Percentiles rank a stretch among this genome's conserved stretches.
These are phyloP conservation scores for Xanthorhoe spadicearia DNA, from an alignment of 2,888 invertebrate species.

Conservation along the genomic window DNA sequence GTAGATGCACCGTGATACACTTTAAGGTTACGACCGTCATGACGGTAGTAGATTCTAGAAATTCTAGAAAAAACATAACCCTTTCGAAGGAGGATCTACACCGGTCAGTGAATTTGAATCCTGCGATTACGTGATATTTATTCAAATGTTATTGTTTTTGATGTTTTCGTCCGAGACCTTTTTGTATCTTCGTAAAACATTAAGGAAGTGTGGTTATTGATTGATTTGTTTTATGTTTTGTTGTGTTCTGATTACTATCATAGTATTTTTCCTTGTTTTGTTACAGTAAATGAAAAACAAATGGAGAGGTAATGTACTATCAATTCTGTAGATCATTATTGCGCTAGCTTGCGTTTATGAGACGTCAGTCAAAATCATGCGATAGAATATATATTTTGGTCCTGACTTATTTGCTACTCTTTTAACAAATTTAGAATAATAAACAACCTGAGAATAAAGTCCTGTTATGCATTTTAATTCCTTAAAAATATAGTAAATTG, in stretches of 20 bases:
- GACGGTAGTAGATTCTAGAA: background rate
- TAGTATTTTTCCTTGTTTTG: background rate
- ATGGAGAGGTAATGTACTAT: background rate
- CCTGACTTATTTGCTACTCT: too few species aligned
- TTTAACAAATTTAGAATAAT: background rate
- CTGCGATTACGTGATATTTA: conserved; percentile 46
- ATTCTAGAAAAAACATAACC: conserved; percentile 9
- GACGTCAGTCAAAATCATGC: too few species aligned
- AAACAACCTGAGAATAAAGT: background rate
- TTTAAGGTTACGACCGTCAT: too few species aligned
- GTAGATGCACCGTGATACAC: too few species aligned
- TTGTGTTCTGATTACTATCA: background rate
- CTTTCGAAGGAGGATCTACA: conserved; percentile 18
- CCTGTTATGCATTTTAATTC: too few species aligned
- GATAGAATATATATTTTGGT: too few species aligned
- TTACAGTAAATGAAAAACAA: background rate
- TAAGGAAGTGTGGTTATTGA: conserved; percentile 15
- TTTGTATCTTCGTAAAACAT: conserved; percentile 17
- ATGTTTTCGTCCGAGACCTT: conserved; percentile 30
- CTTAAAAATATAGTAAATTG: too few species aligned
- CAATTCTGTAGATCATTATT: too few species aligned
- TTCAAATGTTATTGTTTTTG: conserved; percentile 54
- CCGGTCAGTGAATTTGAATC: conserved; percentile 27
- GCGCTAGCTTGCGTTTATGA: too few species aligned
- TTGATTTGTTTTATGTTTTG: conserved; percentile 4